These are phyloP conservation scores for Eupithecia insigniata DNA, from an alignment of 2,888 invertebrate species.

Conservation along the genomic window DNA sequence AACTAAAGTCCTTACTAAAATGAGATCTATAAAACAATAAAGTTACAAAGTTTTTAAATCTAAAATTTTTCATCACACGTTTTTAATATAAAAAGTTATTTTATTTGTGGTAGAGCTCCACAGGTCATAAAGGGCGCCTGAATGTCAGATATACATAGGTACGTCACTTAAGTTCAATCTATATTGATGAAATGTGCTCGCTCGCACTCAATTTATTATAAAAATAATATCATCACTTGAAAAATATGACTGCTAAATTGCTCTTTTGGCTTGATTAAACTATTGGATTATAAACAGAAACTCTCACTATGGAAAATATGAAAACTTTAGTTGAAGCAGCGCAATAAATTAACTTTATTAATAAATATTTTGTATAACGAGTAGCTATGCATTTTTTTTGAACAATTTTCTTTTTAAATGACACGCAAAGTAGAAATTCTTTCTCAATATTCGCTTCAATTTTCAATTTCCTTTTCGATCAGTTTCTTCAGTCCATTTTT, in stretches of 20 bases:
- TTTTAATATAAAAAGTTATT: neutral
- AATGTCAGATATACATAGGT: conserved; percentile 24
- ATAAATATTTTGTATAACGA: no score
- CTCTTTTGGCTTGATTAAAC: neutral
- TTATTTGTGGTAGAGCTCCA: neutral
- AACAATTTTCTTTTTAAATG: neutral
- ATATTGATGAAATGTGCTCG: conserved; percentile 24
- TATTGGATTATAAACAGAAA: neutral
- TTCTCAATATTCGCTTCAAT: neutral
- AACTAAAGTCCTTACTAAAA: neutral
- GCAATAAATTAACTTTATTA: no score
- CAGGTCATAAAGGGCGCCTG: conserved; percentile 19
- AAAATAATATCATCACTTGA: conserved; percentile 11
- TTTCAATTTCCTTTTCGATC: conserved; percentile 1
- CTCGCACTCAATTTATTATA: conserved; percentile 17
- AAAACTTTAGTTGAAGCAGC: neutral
- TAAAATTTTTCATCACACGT: neutral
- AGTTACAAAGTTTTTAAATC: neutral
- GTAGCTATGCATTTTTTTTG: neutral
- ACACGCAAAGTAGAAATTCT: neutral
- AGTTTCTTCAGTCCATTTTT: conserved; percentile 46
- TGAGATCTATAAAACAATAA: neutral
- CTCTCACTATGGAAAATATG: neutral
- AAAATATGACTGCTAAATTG: neutral
- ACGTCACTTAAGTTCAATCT: conserved; percentile 14